phyloP scores from a whole-genome alignment of 2,797 vertebrate genomes.

The Allochrocebus solatus region DNA sequence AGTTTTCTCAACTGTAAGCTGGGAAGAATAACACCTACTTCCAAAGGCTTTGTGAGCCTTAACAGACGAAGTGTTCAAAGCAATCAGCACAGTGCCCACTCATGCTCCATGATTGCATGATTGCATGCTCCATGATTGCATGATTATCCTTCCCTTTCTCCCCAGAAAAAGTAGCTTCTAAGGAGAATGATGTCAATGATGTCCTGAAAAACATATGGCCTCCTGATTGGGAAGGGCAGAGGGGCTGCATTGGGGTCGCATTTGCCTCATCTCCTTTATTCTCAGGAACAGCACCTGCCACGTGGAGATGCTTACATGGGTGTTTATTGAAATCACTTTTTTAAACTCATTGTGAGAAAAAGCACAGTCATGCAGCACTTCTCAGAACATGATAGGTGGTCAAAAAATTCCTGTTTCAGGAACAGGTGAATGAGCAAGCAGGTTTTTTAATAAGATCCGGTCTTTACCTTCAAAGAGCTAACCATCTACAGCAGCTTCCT shows the following conservation, averaged over 20 bases:
- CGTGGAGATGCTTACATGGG: neutral
- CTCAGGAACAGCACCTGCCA: neutral
- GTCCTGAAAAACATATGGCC: neutral
- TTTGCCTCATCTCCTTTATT: neutral
- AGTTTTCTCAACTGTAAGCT: neutral
- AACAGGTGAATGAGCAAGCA: neutral
- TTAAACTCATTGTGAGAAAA: neutral
- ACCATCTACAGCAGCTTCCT: neutral
- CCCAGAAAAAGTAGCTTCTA: neutral
- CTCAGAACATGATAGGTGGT: neutral
- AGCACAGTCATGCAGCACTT: no score
- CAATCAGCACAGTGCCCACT: neutral
- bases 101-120: neutral
- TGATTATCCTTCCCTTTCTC: neutral
- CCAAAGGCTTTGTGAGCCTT: neutral
- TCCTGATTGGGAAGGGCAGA: neutral
- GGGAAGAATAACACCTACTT: neutral
- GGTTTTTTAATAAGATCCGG: neutral
- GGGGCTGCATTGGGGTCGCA: rapidly evolving
- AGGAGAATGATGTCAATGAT: neutral
- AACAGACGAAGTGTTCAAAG: neutral
- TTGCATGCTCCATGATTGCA: neutral
- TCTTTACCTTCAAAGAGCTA: neutral
- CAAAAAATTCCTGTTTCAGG: neutral
- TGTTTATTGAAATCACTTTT: neutral